These are phyloP conservation scores for Cotesia congregata DNA, from an alignment of 2,888 invertebrate genomes.

Conservation along the genomic window DNA sequence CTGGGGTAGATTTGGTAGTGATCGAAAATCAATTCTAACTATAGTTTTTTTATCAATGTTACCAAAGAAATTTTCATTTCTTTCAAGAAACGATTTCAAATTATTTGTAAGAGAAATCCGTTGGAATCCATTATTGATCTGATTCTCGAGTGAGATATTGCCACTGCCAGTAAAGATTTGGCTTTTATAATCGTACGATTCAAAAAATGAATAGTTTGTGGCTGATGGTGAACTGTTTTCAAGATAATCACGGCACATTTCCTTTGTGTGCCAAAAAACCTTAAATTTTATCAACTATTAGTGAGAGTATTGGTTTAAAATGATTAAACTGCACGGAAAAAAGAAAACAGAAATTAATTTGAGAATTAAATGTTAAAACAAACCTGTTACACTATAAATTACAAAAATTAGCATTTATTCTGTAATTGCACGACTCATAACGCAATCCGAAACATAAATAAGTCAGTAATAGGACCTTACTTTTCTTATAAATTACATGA, in stretches of 20 bases:
- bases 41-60: neutral
- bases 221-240: neutral
- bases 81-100: neutral
- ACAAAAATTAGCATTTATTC: too few species aligned
- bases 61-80: too few species aligned
- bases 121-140: neutral
- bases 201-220: neutral
- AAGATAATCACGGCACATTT: neutral
- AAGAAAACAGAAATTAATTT: too few species aligned
- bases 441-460: too few species aligned
- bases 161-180: neutral
- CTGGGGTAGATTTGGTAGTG: neutral
- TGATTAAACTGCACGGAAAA: too few species aligned
- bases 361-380: too few species aligned
- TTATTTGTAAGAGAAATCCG: neutral
- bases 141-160: neutral
- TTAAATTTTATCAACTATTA: too few species aligned
- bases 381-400: too few species aligned
- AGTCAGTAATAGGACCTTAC: too few species aligned
- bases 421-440: too few species aligned
- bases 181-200: neutral
- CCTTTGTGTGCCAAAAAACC: neutral
- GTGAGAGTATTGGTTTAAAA: too few species aligned
- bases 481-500: too few species aligned
- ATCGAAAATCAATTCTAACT: neutral